Percentiles rank a stretch among this genome's conserved stretches.
phyloP scores from a whole-genome alignment of 2,797 vertebrate genomes.

The Remorina albescens region DNA sequence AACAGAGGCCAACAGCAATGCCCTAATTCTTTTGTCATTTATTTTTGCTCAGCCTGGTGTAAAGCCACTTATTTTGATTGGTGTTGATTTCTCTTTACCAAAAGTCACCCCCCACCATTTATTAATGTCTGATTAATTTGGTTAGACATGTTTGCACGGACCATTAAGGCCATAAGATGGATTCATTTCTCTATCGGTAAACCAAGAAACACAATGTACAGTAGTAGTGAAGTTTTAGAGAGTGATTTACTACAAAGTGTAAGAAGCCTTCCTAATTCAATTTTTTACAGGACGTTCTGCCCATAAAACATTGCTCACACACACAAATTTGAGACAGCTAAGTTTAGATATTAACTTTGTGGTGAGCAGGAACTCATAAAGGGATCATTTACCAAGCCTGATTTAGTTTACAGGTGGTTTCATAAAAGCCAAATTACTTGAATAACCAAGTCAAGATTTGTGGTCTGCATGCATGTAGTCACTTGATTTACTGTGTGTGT shows the following conservation, averaged over 20 bases:
- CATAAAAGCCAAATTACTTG: background rate
- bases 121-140: too few species aligned
- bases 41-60: background rate
- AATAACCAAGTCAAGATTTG: conserved; percentile 21
- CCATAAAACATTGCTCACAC: background rate
- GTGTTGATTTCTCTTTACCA: background rate
- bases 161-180: background rate
- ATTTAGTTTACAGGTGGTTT: conserved; percentile 6
- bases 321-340: background rate
- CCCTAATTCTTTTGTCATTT: background rate
- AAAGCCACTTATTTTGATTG: background rate
- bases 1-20: background rate
- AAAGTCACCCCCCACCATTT: background rate
- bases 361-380: too few species aligned
- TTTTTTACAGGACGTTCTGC: background rate
- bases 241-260: too few species aligned
- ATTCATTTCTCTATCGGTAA: background rate
- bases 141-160: background rate
- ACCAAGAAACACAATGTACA: too few species aligned
- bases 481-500: conserved; percentile 64
- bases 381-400: background rate
- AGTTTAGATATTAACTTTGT: background rate
- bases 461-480: conserved; percentile 26
- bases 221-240: background rate
- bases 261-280: background rate